Evolutionary conservation across 2,888 invertebrate species (phyloP).

Genomic region (Hesperia comma): DNA sequence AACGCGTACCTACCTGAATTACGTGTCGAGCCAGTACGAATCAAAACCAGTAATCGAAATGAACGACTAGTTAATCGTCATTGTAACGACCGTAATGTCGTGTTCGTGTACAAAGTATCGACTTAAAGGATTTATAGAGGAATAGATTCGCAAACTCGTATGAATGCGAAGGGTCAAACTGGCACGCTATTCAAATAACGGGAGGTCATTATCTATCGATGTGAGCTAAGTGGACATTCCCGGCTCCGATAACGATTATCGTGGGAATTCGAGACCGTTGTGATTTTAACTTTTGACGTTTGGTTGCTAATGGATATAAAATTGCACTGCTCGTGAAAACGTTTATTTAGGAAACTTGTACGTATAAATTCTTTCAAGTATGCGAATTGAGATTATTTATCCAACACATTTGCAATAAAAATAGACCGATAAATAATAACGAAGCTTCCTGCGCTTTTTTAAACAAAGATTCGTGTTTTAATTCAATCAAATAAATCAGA

Average conservation of each 20-base stretch:
- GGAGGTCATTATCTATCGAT: slow-evolving; percentile 47
- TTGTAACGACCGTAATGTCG: slow-evolving; percentile 65
- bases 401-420: too few species aligned
- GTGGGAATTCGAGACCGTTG: slow-evolving; percentile 45
- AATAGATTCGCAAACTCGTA: slow-evolving; percentile 52
- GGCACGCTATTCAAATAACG: slow-evolving; percentile 39
- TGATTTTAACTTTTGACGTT: slow-evolving; percentile 36
- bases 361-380: not conserved
- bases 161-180: slow-evolving; percentile 48
- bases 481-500: too few species aligned
- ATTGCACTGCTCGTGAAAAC: not conserved
- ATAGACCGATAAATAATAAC: too few species aligned
- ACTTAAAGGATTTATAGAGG: slow-evolving; percentile 58
- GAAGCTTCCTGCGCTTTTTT: too few species aligned
- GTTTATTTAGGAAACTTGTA: not conserved
- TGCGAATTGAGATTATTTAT: not conserved
- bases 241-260: slow-evolving; percentile 40
- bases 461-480: too few species aligned
- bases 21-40: slow-evolving; percentile 44
- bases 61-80: slow-evolving; percentile 74
- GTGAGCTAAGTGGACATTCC: slow-evolving; percentile 37
- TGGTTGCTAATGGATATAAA: slow-evolving; percentile 34
- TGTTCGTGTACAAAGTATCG: slow-evolving; percentile 61
- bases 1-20: slow-evolving; percentile 44
- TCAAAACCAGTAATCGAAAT: slow-evolving; percentile 54